phyloP scores from a whole-genome alignment of 2,888 invertebrate species.

The Lasioglossum calceatum region DNA sequence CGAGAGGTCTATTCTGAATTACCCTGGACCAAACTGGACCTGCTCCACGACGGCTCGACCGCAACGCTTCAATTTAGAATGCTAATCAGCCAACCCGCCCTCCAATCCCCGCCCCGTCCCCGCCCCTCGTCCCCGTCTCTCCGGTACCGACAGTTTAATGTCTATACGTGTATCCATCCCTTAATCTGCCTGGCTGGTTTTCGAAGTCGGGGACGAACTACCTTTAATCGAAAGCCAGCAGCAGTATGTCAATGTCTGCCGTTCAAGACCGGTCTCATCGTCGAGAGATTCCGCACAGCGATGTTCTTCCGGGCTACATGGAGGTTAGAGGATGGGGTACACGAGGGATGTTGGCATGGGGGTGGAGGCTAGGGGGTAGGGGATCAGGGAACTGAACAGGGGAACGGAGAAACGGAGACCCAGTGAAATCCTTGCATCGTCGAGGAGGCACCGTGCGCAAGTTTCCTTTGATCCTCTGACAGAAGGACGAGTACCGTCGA shows the following conservation, averaged over 20 bases:
- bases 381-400: background rate
- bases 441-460: slow-evolving; percentile 50
- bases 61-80: slow-evolving; percentile 84
- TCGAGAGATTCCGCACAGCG: slow-evolving; percentile 41
- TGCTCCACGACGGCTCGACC: slow-evolving; percentile 78
- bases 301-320: slow-evolving; percentile 45
- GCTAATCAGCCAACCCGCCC: slow-evolving; percentile 80
- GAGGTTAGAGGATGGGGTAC: background rate
- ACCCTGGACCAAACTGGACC: slow-evolving; percentile 77
- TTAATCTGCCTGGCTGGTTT: slow-evolving; percentile 70
- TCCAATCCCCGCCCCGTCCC: slow-evolving; percentile 41
- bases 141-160: slow-evolving; percentile 77
- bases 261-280: slow-evolving; percentile 58
- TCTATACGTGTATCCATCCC: slow-evolving; percentile 79
- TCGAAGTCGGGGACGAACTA: slow-evolving; percentile 43
- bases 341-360: background rate
- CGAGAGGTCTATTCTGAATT: slow-evolving; percentile 76
- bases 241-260: slow-evolving; percentile 68
- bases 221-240: slow-evolving; percentile 61
- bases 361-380: background rate
- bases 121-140: slow-evolving; percentile 35
- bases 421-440: slow-evolving; percentile 50
- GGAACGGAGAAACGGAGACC: slow-evolving; percentile 4
- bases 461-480: slow-evolving; percentile 66
- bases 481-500: slow-evolving; percentile 61